Evolutionary conservation across 2,797 vertebrate genomes (phyloP), one percentile per base, ranked within the genome.

Genomic region (Argyrosomus regius): DNA sequence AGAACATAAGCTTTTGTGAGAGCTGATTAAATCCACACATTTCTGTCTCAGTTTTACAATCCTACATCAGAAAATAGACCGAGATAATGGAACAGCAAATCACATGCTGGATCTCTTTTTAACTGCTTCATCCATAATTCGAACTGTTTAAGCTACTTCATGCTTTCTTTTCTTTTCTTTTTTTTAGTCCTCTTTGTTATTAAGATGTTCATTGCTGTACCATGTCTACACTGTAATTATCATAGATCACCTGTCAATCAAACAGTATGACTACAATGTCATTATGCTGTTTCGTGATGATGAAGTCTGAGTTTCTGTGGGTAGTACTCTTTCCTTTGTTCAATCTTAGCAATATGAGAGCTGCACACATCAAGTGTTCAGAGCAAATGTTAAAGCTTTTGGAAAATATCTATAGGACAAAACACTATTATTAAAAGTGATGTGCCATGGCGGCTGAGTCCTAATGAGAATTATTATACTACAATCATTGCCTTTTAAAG

Each of bases 201-300:
- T 18, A 39, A 70, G 46, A 46, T 41, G 24, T 60, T 74, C 22
- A 50, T 31, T 31, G 65, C 46, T 35, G 16, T 28, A n/a, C 54
- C 24, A 43, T 46, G 20, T 77, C 46, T 45, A 69, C 58, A 46
- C 20, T 56, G 22, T 22, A 72, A 69, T 86, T 66, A 63, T 73
- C 35, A 72, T 5, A 59, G 60, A 80, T 72, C 35, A 50, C 22
- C n/a, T 35, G 18, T 78, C 81, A 75, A 20, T 81, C 59, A 72
- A 68, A 76, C 28, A 56, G 17, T 24, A 31, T n/a, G 60, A 67
- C 41, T 10, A 62, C 50, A 71, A 22, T 57, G 54, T 28, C 57
- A 26, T 22, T 8, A 54, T 41, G 57, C 57, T 18, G 61, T 67
- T 66, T 84, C n/a, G 12, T 48, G 46, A 18, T 53, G 58, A 45